These are phyloP conservation scores for Phaetusa simplex DNA, from an alignment of 2,113 vertebrate species.

Conservation along the genomic window DNA sequence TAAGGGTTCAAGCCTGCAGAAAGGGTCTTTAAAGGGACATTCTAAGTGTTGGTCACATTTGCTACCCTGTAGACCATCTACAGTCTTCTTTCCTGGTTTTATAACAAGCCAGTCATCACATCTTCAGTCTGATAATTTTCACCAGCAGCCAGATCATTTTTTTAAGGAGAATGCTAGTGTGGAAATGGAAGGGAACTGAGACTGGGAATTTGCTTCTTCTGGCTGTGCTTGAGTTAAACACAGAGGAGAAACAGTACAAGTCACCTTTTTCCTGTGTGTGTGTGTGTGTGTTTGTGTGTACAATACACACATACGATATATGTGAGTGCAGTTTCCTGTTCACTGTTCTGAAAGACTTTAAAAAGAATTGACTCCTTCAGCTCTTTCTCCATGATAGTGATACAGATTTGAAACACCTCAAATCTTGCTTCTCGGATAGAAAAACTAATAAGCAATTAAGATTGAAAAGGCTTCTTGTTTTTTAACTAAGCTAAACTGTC, in stretches of 20 bases:
- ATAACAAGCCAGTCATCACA: not conserved
- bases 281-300: not conserved
- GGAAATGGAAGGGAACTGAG: not conserved
- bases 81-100: not conserved
- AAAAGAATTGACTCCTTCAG: not conserved
- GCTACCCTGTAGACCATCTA: not conserved
- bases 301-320: fast-evolving
- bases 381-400: not conserved
- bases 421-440: not conserved
- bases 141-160: not conserved
- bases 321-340: not conserved
- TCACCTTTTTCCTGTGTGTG: not conserved
- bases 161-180: not conserved
- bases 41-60: not conserved
- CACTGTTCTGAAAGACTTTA: not conserved
- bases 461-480: not conserved
- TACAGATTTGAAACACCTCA: not conserved
- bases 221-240: not conserved
- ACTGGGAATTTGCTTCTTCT: not conserved
- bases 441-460: not conserved
- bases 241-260: not conserved
- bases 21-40: not conserved
- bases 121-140: not conserved
- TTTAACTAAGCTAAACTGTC: not conserved
- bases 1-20: not conserved